A percentile compares a stretch with the other conserved stretches of the same genome.
phyloP scores from a whole-genome alignment of 2,888 invertebrate species.

The Gymnocheta viridis region DNA sequence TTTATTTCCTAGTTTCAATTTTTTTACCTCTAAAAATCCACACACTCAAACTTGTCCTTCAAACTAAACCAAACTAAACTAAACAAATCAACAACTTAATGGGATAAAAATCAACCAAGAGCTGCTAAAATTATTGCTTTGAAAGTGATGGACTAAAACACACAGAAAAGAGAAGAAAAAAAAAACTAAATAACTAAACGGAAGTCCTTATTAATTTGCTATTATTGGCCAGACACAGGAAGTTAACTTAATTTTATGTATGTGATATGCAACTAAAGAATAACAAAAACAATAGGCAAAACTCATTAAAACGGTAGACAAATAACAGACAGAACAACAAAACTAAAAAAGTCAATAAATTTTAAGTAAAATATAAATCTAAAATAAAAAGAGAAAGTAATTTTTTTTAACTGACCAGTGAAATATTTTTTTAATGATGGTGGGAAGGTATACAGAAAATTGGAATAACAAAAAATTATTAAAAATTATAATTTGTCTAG shows the following conservation, averaged over 20 bases:
- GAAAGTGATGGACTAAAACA: conserved; percentile 42
- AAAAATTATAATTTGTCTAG: not conserved
- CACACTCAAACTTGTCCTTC: conserved; percentile 51
- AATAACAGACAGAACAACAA: conserved; percentile 53
- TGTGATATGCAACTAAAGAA: conserved; percentile 41
- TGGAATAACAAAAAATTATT: not conserved
- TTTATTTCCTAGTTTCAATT: not conserved
- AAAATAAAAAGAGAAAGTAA: conserved; percentile 27
- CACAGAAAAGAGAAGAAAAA: conserved; percentile 9
- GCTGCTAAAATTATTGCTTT: conserved; percentile 40
- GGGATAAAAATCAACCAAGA: conserved; percentile 41
- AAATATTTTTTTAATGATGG: not conserved
- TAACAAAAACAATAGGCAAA: conserved; percentile 43
- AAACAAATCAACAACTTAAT: conserved; percentile 57
- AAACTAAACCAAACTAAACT: conserved; percentile 45
- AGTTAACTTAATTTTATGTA: conserved; percentile 79
- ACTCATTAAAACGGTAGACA: conserved; percentile 48
- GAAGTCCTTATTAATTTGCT: conserved; percentile 81
- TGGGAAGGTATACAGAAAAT: not conserved
- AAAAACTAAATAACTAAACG: conserved; percentile 67
- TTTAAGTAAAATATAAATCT: conserved; percentile 21
- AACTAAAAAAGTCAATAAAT: conserved; percentile 28
- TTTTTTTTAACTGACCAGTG: conserved; percentile 16
- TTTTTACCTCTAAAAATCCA: not conserved
- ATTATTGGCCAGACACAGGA: conserved; percentile 79